Evolutionary conservation across 2,888 invertebrate species (phyloP).

Genomic region (Choristoneura rosaceana): DNA sequence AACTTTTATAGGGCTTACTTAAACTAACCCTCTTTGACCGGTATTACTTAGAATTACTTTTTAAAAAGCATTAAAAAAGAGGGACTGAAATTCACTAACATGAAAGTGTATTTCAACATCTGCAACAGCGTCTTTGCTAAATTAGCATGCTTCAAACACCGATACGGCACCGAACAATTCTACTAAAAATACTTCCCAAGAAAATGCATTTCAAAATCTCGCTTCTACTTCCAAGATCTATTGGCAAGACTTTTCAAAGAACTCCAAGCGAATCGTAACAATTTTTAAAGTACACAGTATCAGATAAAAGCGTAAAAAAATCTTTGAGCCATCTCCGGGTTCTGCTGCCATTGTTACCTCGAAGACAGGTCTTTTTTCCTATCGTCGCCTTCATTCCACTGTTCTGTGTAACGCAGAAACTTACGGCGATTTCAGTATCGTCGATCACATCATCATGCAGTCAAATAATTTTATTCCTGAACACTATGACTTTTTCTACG

Average conservation of each 20-base stretch:
- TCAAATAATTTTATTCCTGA: too few species aligned
- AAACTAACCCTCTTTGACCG: too few species aligned
- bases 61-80: too few species aligned
- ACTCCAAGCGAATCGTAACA: slow-evolving; percentile 38
- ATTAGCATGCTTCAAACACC: not conserved
- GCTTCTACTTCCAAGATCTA: slow-evolving; percentile 28
- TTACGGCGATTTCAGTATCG: not conserved
- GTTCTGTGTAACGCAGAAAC: slow-evolving; percentile 6
- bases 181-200: slow-evolving; percentile 31
- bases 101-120: not conserved
- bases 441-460: too few species aligned
- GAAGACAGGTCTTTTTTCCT: slow-evolving; percentile 39
- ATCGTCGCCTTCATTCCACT: slow-evolving; percentile 33
- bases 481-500: too few species aligned
- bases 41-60: too few species aligned
- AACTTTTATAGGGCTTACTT: too few species aligned
- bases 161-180: slow-evolving; percentile 12
- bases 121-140: not conserved
- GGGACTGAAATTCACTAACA: too few species aligned
- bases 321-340: slow-evolving; percentile 37
- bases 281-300: slow-evolving; percentile 43
- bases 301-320: slow-evolving; percentile 41
- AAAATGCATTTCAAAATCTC: slow-evolving; percentile 35
- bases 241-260: slow-evolving; percentile 40
- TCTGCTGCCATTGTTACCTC: slow-evolving; percentile 40